Base-by-base conservation (phyloP, 2,113 vertebrate genomes). In the Rana temporaria region DNA sequence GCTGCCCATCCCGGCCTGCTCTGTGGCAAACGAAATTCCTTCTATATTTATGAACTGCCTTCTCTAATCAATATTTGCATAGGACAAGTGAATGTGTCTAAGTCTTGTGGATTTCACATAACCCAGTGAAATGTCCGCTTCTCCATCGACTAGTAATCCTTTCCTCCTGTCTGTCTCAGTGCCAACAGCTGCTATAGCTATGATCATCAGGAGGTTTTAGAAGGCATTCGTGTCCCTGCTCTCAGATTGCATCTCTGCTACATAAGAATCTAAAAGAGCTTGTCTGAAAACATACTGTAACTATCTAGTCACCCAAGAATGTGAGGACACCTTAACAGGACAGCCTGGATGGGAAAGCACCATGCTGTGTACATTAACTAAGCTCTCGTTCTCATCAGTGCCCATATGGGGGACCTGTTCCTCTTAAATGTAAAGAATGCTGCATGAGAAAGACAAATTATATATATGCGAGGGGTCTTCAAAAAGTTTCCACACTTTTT, bases 181-280 rank as follows among this genome's bases (percentile, higher is more conserved):
- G 81, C 53, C 81, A 83, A 68, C 81, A 83, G 81, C 81, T 83
- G 81, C 73, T 76, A 76, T 67, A 68, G 71, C 81, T 83, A 63
- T 60, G 72, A 83, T 83, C 81, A 83, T 68, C 71, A 83, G 56
- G 64, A 30, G 81, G 62, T 76, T 83, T 83, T 83, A 83, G 74
- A 74, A 83, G 72, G 81, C 81, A 83, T 76, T 83, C 72, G 60
- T 83, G 62, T 83, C 64, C 63, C 53, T 68, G 71, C 64, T 83
- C 81, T 83, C 81, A 62, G 12, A 83, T 83, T 83, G 81, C 81
- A 83, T 57, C 72, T 48, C 72, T 59, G 63, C 71, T 83, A 67
- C 64, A 83, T 83, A 83, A 83, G 81, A 64, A 68, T 73, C 81
- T 83, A 83, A 83, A 83, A 83, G 18, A 66, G 72, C 62, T 68